A percentile compares a stretch with the other conserved stretches of the same genome.
Conservation (phyloP, 2,888 invertebrate genomes). For the Drosophila paranaensis region DNA sequence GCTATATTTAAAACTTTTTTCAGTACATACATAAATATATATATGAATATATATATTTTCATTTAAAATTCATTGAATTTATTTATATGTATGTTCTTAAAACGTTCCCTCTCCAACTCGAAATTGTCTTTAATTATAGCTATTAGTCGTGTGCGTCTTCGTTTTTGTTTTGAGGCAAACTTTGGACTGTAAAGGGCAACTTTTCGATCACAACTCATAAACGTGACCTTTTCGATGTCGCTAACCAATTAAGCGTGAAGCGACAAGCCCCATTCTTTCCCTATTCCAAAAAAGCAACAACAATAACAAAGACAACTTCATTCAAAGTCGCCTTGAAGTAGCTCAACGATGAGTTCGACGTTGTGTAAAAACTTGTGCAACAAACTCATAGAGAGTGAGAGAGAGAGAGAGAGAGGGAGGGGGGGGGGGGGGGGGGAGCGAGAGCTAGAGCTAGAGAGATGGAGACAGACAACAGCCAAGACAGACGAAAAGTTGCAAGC, state of each 20-base stretch:
- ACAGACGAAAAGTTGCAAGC: conserved; percentile 40
- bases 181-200: conserved; percentile 18
- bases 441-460: background rate
- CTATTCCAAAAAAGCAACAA: conserved; percentile 8
- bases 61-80: background rate
- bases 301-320: conserved; percentile 50
- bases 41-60: too few species aligned
- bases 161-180: background rate
- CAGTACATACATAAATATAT: too few species aligned
- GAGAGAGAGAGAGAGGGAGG: background rate
- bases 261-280: conserved; percentile 19
- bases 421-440: too few species aligned
- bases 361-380: conserved; percentile 24
- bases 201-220: conserved; percentile 71
- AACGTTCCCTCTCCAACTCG: background rate
- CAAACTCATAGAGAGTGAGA: background rate
- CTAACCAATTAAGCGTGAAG: conserved; percentile 76
- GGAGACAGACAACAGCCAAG: background rate
- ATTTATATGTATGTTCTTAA: background rate
- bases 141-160: background rate
- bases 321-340: conserved; percentile 39
- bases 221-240: conserved; percentile 72
- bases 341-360: conserved; percentile 51
- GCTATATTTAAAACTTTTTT: too few species aligned
- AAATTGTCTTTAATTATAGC: background rate